phyloP scores from a whole-genome alignment of 2,797 vertebrate genomes.

The Rhinella marina region DNA sequence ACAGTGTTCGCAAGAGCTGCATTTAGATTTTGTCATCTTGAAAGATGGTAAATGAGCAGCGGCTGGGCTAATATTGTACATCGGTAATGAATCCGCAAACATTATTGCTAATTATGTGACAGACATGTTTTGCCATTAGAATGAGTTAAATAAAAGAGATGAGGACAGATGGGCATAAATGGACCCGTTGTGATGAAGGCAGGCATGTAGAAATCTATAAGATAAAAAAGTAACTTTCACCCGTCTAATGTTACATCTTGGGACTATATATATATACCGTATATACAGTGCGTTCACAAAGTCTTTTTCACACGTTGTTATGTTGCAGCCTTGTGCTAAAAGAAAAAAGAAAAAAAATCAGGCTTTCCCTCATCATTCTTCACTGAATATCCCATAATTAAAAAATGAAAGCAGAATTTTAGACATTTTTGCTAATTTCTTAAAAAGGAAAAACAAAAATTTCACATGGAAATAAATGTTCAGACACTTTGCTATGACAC shows the following conservation, averaged over 20 bases:
- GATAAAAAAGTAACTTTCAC: background rate
- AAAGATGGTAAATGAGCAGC: constrained; percentile 47
- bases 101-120: constrained; percentile 43
- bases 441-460: no score
- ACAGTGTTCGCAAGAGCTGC: constrained; percentile 45
- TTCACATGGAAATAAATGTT: no score
- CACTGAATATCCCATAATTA: no score
- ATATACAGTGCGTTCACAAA: no score
- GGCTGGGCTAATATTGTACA: constrained; percentile 54
- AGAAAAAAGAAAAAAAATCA: no score
- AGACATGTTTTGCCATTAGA: constrained; percentile 45
- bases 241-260: background rate
- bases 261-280: background rate
- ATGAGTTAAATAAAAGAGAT: constrained; percentile 39
- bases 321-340: no score
- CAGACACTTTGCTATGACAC: no score
- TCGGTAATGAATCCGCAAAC: constrained; percentile 58
- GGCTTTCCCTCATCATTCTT: no score
- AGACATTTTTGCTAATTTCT: no score
- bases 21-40: constrained; percentile 44
- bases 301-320: no score
- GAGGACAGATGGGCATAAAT: constrained; percentile 48
- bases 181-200: constrained; percentile 7
- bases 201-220: background rate
- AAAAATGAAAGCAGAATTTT: no score